Base-by-base conservation (phyloP, 2,113 vertebrate genomes). In the Cisticola juncidis region DNA sequence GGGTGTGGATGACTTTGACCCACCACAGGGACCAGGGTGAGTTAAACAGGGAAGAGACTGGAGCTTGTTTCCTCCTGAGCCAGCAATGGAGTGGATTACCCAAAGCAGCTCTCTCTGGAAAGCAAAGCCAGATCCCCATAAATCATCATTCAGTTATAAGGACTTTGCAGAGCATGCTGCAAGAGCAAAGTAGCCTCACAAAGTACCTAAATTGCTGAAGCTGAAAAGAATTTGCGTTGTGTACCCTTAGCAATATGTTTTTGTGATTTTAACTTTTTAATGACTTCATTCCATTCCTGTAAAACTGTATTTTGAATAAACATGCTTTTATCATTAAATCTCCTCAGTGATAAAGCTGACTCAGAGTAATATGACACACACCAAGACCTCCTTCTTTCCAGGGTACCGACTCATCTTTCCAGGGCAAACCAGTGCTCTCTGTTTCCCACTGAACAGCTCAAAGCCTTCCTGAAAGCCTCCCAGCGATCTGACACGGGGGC, bases 271-370 rank as follows among this genome's bases (percentile, higher is more conserved):
- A 85, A 77, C 66, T 72, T 94, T 88, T 80, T 65, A n/a, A 56
- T 65, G 20, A 85, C 58, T 94, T 91, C 74, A 69, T 72, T 87
- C 92, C 57, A 48, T 93, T 90, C 85, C 85, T 45, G 36, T 93
- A 95, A 94, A 87, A 79, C 92, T 87, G 81, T 88, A 82, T 90
- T 95, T 93, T 94, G 70, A 90, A 81, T 90, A 93, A 96, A 95
- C 94, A 94, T 85, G 79, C 78, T 94, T 96, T 96, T 95, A 94
- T 94, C 88, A 86, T 94, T 94, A 93, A 93, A 95, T 86, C 88
- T 88, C 72, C 70, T 57, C 62, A 82, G 85, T 13, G 81, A 97
- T 94, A 95, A 94, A 93, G 90, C 90, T 97, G 94, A 97, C 76
- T 96, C 94, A 88, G 94, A 86, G 94, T 88, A 97, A 97, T 86